Evolutionary conservation across 2,797 vertebrate species (phyloP), one percentile per base, ranked within the genome.

Genomic region (Muraenolepis orangiensis): DNA sequence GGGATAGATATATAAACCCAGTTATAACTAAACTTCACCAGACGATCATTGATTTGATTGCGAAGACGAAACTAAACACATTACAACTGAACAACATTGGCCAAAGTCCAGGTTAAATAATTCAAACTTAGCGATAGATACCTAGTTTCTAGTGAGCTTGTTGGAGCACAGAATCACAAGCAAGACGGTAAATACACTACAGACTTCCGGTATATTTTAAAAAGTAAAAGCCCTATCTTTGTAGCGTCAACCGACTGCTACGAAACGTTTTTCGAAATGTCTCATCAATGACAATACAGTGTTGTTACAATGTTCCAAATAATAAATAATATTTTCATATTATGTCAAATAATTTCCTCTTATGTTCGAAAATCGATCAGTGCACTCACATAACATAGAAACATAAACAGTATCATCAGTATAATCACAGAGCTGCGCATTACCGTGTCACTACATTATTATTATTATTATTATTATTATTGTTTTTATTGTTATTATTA

Each of bases 41-140:
- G 68, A 29, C 71, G 6, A 6, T 10, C 6, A 10, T 34, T 46
- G 64, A 5, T 2, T 26, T 20, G 3, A 14, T 12, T 38, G 20
- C 1, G 10, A 11, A 1, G 11, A 84, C 75, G 12, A 23, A 30
- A 64, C 10, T 23, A 1, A 30, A 10, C 32, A 38, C 18, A 23
- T 0, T 16, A 0, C 16, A 6, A 42, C 69, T 20, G 26, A 36
- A 38, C 76, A 72, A 69, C 66, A 36, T 57, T 57, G 6, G 51
- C 51, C 51, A 23, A 57, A n/a, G 51, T 20, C 7, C 51, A 57
- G 16, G 51, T 57, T n/a, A 57, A 57, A 57, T 23, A 57, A 57
- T 57, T 31, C 72, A 73, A 84, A 85, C 75, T 83, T 72, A n/a
- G 66, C 80, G 75, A 16, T 13, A 46, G 71, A 70, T 78, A 74